Base-by-base conservation (phyloP, 92 coral and sea anemone genomes). In the Epizoanthus scotinus region DNA sequence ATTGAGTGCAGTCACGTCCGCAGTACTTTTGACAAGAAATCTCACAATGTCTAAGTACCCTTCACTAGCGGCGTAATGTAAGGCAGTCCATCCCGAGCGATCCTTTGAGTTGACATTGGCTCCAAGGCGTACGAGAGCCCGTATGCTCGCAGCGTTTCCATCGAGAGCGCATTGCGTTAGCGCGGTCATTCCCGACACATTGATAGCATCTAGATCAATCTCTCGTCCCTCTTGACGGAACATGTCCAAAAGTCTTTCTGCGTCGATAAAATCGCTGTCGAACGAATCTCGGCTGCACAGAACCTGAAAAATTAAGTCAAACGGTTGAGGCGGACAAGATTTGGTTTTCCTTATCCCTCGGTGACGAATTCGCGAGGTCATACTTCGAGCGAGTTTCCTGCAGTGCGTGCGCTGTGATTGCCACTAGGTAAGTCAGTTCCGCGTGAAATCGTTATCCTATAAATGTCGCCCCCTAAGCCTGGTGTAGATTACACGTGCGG, bases 131-230 rank as follows among this genome's bases (percentile, higher is more conserved):
- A 94, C 73, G 38, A 94, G 81, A 19, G 91, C 88, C 64, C 89
- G 92, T 47, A 94, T 89, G 52, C 98, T 91, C 55, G 82, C 90
- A 6, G 90, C 67, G 82, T 89, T 94, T 2, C 98, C 98, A 65
- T 94, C 98, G 17, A 94, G 88, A 6, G 84, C 94, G 47, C 98
- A 94, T 58, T 94, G 98, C 5, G 96, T 93, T 20, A 94, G 69
- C 5, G 98, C 97, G 13, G 96, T 94, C 97, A 94, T 90, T 1
- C 97, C 97, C 52, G 98, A 94, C 8, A 96, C 92, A 36, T 89
- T 94, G n/a, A 92, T 83, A 27, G 92, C 98, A 64, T 94, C 89
- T 17, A 94, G 54, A 70, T 94, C 97, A 17, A 92, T 58, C 17
- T 54, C 89, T 75, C 75, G 59, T 0, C 88, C 91, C 58, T 83